Base-by-base conservation (phyloP, 2,113 vertebrate genomes). In the Varanus salvator region DNA sequence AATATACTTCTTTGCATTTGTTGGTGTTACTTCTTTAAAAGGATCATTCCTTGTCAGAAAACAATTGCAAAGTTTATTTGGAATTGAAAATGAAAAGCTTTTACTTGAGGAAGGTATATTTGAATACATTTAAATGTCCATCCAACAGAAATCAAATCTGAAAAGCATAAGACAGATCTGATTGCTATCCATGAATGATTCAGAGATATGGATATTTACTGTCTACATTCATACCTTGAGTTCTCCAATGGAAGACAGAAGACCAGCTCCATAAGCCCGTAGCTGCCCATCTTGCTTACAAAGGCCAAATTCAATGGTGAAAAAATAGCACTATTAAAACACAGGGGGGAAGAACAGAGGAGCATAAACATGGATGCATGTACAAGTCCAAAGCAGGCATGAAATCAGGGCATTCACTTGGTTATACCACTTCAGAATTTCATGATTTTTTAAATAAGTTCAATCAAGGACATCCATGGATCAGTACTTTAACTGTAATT, bases 241-340 rank as follows among this genome's bases (percentile, higher is more conserved):
- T 91, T 99, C 99, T 77, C 99, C 99, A 48, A 99, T 99, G 66
- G 99, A 99, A 34, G 99, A 99, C 86, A 99, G 97, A 21, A 99
- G 97, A 12, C 99, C 99, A 9, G 99, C 99, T 29, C 99, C 99
- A 0, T 99, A 99, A 15, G 98, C 99, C 93, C 99, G 97, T n/a
- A 99, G 96, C 14, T 99, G 98, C 72, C 98, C 98, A 27, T 99
- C 99, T 96, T 99, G 99, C 94, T 99, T 99, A 94, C 99, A 99
- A 89, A 99, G 98, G 76, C 99, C 99, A 94, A 99, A 99, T 96
- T 99, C 99, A 6, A 99, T 99, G 0, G 99, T 99, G 96, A 99
- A 99, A 97, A 99, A 99, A 94, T 99, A 99, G 95, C 99, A 99
- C 99, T 99, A 92, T 2, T 93, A 95, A 87, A 92, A 90, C 54